phyloP scores from a whole-genome alignment of 2,113 vertebrate species.

The Anser cygnoides region DNA sequence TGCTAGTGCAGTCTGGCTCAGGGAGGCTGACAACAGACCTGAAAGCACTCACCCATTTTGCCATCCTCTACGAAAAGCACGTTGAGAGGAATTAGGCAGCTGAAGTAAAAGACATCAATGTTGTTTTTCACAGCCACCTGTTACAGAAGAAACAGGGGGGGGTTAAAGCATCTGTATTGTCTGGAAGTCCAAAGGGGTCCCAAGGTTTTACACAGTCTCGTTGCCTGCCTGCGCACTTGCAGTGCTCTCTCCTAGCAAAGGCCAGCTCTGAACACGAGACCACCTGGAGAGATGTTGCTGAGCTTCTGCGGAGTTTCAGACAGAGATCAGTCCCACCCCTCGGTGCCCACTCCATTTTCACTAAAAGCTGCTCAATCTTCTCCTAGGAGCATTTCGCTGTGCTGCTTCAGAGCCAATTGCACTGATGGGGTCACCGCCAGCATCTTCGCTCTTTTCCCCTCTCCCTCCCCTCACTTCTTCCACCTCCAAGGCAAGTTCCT shows the following conservation, averaged over 20 bases:
- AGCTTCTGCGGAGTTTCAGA: background rate
- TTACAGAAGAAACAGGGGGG: constrained; percentile 12
- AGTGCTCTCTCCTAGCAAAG: background rate
- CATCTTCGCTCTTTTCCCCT: background rate
- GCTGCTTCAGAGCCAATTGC: background rate
- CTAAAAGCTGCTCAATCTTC: background rate
- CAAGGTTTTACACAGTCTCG: background rate
- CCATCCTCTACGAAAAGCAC: constrained; percentile 99
- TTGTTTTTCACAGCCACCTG: constrained; percentile 99
- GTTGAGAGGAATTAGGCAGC: constrained; percentile 95
- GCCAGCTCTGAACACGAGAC: background rate
- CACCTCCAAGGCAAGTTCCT: fast-evolving
- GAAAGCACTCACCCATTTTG: constrained; percentile 92
- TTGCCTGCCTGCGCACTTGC: fast-evolving
- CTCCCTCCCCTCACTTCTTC: background rate
- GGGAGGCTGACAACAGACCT: background rate
- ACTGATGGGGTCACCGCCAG: background rate
- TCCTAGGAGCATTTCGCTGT: background rate
- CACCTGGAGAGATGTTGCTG: background rate
- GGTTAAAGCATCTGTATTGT: constrained; percentile 19
- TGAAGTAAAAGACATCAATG: constrained; percentile 99
- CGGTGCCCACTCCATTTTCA: background rate
- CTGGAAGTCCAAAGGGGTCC: background rate
- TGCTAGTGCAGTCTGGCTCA: background rate
- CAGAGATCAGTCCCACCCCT: background rate